Evolutionary conservation across 2,888 invertebrate species (phyloP).

Genomic region (Ormyrus thymus): DNA sequence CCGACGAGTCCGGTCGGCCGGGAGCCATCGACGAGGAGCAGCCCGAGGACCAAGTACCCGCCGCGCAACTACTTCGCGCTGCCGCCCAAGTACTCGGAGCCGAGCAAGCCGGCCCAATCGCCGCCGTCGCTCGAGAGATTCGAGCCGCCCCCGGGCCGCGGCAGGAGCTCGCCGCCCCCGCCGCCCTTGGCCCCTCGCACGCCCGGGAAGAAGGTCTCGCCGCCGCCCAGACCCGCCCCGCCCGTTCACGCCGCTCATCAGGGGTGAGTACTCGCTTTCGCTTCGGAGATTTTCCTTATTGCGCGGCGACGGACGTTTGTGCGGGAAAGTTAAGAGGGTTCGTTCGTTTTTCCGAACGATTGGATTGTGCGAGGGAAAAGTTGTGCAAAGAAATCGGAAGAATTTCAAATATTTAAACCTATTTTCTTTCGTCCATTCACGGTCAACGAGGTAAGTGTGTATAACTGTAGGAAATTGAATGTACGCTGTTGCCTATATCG

Average conservation of each 20-base stretch:
- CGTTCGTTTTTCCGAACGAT: no score
- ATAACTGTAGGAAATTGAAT: no score
- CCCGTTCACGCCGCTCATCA: constrained; percentile 39
- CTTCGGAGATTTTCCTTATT: background rate
- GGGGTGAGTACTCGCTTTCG: constrained; percentile 52
- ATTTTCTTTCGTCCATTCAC: no score
- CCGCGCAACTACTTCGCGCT: constrained; percentile 65
- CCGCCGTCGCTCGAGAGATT: constrained; percentile 65
- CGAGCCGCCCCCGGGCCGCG: constrained; percentile 61
- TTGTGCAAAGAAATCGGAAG: no score
- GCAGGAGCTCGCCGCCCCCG: constrained; percentile 68
- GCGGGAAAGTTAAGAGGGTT: no score
- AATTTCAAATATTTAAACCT: no score
- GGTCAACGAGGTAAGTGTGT: no score
- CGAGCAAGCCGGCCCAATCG: constrained; percentile 62
- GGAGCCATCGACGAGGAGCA: background rate
- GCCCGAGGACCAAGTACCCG: constrained; percentile 37
- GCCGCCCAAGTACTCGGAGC: constrained; percentile 68
- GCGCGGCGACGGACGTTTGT: no score
- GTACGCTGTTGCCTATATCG: no score
- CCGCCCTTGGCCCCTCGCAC: constrained; percentile 71
- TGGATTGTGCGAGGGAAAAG: no score
- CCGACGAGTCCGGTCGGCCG: background rate
- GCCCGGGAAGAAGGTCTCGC: constrained; percentile 69
- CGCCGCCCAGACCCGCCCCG: constrained; percentile 72